phyloP scores from a whole-genome alignment of 2,797 vertebrate genomes.

The Aselliscus stoliczkanus region DNA sequence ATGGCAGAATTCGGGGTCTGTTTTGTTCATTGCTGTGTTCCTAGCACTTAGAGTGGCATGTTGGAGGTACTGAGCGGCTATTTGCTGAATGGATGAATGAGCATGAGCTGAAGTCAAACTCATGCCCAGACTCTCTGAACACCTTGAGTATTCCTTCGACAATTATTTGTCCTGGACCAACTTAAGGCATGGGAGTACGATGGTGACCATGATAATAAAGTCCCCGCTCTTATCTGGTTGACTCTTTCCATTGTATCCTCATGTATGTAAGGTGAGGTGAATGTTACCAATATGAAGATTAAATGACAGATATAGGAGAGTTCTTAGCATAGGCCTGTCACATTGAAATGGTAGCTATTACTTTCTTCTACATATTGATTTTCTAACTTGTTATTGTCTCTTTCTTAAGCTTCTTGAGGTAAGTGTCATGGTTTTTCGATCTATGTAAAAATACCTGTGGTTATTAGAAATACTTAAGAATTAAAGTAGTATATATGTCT shows the following conservation, averaged over 20 bases:
- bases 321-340: background rate
- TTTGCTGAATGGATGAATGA: background rate
- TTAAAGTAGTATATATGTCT: background rate
- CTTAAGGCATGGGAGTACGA: background rate
- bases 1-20: background rate
- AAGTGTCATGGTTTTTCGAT: background rate
- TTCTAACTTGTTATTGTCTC: background rate
- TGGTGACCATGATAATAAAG: background rate
- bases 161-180: background rate
- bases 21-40: background rate
- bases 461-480: background rate
- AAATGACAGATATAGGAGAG: background rate
- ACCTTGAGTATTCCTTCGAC: background rate
- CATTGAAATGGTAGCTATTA: background rate
- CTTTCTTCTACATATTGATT: background rate
- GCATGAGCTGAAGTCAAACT: background rate
- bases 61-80: background rate
- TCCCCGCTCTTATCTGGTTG: background rate
- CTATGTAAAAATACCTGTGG: background rate
- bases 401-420: background rate
- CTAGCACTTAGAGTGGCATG: background rate
- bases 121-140: background rate
- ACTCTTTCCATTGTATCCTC: background rate
- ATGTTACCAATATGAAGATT: background rate
- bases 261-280: background rate